These are phyloP conservation scores for Dorcus parallelipipedus DNA, from an alignment of 2,888 invertebrate genomes.

Conservation along the genomic window DNA sequence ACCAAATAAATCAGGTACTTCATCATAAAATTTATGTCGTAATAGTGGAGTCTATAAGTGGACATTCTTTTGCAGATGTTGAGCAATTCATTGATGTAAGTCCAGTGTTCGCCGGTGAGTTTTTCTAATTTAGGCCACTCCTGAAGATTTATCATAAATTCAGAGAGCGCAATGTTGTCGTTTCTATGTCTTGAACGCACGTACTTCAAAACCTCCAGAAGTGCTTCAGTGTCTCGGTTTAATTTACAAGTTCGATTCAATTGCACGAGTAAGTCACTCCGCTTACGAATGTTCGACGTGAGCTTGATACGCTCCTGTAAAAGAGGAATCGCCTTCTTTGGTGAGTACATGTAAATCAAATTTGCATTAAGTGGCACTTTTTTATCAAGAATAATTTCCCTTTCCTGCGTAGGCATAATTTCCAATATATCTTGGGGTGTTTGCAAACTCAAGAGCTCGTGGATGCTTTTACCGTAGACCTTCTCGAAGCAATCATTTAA, in stretches of 20 bases:
- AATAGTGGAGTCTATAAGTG: not conserved
- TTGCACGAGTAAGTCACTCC: not conserved
- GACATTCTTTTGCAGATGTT: not conserved
- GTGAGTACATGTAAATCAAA: not conserved
- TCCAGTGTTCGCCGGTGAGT: too few species aligned
- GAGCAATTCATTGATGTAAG: not conserved
- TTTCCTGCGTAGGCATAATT: not conserved
- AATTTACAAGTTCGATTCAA: slow-evolving; percentile 3
- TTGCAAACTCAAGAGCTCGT: slow-evolving; percentile 1
- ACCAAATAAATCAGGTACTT: too few species aligned
- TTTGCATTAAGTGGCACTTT: slow-evolving; percentile 2
- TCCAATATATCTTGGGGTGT: not conserved
- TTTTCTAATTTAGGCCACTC: too few species aligned
- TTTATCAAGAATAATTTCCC: slow-evolving; percentile 1
- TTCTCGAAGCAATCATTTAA: slow-evolving; percentile 5
- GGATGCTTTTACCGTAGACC: not conserved
- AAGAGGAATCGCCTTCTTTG: not conserved
- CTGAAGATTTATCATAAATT: too few species aligned
- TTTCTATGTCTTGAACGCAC: too few species aligned
- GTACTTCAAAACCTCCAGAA: not conserved
- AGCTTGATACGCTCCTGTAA: slow-evolving; percentile 8
- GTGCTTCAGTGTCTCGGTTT: not conserved
- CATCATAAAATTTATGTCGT: not conserved
- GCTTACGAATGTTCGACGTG: slow-evolving; percentile 1
- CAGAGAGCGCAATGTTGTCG: too few species aligned